Percentiles rank a stretch among this genome's conserved stretches.
phyloP scores from a whole-genome alignment of 2,888 invertebrate genomes.

The Philonicus albiceps region DNA sequence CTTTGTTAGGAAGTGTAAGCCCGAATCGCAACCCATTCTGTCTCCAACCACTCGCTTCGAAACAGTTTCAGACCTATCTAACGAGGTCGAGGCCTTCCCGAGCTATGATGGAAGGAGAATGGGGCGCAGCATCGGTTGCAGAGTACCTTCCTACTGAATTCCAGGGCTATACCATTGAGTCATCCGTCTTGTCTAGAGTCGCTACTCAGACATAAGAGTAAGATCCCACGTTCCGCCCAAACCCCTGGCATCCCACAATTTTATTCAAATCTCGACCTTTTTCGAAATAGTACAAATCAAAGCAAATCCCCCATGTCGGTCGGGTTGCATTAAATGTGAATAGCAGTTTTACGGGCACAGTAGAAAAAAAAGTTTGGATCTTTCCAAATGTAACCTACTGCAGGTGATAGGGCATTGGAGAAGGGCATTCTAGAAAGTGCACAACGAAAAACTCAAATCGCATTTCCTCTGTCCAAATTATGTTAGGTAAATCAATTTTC shows the following conservation, averaged over 20 bases:
- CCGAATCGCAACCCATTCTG: background rate
- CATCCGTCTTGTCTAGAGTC: background rate
- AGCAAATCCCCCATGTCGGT: background rate
- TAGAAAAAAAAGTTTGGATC: background rate
- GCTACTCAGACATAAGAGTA: background rate
- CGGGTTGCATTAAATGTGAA: background rate
- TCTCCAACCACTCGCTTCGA: background rate
- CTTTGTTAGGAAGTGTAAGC: constrained; percentile 35
- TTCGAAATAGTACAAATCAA: constrained; percentile 11
- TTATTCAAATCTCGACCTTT: constrained; percentile 20
- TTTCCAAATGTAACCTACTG: background rate
- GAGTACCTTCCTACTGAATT: background rate
- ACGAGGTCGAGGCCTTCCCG: background rate
- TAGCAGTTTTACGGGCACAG: background rate
- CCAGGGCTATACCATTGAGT: background rate
- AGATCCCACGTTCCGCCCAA: background rate
- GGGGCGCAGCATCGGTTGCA: background rate
- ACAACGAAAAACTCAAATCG: background rate
- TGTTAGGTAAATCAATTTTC: background rate
- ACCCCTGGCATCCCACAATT: background rate
- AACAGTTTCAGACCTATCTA: background rate
- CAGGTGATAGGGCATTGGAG: background rate
- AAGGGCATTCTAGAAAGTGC: background rate
- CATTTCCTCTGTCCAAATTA: background rate
- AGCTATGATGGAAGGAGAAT: background rate